Percentiles rank a stretch among this genome's conserved stretches.
phyloP scores from a whole-genome alignment of 1,140 invertebrate species.

The Drosophila nasuta region DNA sequence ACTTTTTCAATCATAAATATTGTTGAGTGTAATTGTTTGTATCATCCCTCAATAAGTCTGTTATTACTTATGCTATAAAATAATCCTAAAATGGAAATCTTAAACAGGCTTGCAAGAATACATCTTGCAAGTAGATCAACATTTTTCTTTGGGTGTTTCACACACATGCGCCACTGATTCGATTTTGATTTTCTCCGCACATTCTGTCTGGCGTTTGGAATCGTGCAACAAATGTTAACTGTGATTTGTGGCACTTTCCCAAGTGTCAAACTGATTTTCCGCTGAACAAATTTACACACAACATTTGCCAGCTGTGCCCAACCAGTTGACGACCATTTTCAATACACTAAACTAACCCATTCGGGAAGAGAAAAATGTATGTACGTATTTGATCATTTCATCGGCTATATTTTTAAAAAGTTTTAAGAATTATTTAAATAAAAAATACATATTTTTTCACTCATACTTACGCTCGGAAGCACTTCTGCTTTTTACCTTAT shows the following conservation, averaged over 20 bases:
- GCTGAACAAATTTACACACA: constrained; percentile 42
- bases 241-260: constrained; percentile 56
- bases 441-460: too few relatives aligned
- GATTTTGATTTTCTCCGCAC: constrained; percentile 54
- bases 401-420: background rate
- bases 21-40: too few relatives aligned
- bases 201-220: constrained; percentile 42
- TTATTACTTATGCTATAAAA: background rate
- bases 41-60: too few relatives aligned
- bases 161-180: constrained; percentile 44
- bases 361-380: background rate
- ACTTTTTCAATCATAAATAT: too few relatives aligned
- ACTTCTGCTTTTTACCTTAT: constrained; percentile 23
- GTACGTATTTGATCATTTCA: background rate
- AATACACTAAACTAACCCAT: constrained; percentile 10
- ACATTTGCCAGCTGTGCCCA: constrained; percentile 28
- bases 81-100: background rate
- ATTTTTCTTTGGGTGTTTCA: constrained; percentile 37
- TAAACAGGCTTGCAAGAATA: background rate
- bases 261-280: constrained; percentile 52
- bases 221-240: constrained; percentile 57
- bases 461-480: background rate
- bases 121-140: constrained; percentile 2
- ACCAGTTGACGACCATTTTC: constrained; percentile 1
- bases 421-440: too few relatives aligned